Conservation (phyloP, 2,888 invertebrate genomes). For the Melanotus villosus region DNA sequence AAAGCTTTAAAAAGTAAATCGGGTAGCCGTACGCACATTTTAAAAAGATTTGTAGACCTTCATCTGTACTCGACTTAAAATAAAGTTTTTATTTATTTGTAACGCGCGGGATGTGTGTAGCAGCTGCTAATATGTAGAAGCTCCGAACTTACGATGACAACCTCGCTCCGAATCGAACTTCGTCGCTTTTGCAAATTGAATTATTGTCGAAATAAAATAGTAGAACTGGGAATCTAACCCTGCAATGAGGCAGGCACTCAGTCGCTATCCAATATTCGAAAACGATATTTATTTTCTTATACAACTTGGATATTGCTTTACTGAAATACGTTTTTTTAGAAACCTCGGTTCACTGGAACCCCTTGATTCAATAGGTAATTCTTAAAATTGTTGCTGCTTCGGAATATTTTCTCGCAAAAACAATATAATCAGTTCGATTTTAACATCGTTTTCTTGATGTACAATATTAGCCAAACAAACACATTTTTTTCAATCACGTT, state of each 20-base stretch:
- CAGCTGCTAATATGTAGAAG: conserved; percentile 52
- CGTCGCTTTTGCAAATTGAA: conserved; percentile 58
- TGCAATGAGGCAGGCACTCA: conserved; percentile 57
- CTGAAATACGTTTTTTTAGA: conserved; percentile 45
- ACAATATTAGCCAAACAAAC: background rate
- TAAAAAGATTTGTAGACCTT: conserved; percentile 17
- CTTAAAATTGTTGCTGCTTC: conserved; percentile 1
- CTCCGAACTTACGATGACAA: conserved; percentile 50
- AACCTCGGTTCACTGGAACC: conserved; percentile 29
- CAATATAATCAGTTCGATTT: background rate
- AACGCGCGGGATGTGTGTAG: conserved; percentile 47
- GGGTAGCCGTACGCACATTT: conserved; percentile 17
- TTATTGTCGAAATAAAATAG: conserved; percentile 58
- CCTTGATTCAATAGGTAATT: conserved; percentile 16
- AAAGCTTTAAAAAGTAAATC: conserved; percentile 15
- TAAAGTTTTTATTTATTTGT: conserved; percentile 50
- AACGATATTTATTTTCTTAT: conserved; percentile 58
- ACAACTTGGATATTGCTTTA: conserved; percentile 54
- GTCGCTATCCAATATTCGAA: conserved; percentile 57
- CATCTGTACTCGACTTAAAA: conserved; percentile 34
- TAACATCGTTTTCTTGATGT: background rate
- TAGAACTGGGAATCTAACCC: conserved; percentile 54
- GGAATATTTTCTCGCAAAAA: background rate
- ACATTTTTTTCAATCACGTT: no score
- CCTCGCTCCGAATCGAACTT: conserved; percentile 54